Percentiles rank a stretch among this genome's conserved stretches.
Evolutionary conservation across 2,888 invertebrate genomes (phyloP).

Genomic region (Pediacus dermestoides): DNA sequence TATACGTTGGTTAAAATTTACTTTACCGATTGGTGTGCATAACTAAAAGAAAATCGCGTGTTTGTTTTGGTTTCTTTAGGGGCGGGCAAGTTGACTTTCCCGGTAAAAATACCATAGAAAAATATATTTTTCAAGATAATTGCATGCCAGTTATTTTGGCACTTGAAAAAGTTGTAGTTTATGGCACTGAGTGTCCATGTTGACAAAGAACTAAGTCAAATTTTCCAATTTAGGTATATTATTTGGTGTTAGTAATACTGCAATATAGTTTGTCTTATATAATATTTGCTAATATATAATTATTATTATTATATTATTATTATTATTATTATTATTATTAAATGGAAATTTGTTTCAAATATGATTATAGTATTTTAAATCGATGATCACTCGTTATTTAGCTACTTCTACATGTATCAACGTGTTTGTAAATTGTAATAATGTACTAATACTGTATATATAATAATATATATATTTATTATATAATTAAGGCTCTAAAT

Average conservation of each 20-base stretch:
- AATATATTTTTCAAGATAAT: no score
- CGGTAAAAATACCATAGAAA: conserved; percentile 3
- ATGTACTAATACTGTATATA: conserved; percentile 42
- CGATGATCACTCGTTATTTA: conserved; percentile 17
- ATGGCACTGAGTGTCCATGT: no score
- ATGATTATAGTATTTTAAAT: conserved; percentile 36
- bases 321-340: background rate
- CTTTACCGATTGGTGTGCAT: no score
- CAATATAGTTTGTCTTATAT: conserved; percentile 6
- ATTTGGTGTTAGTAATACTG: conserved; percentile 23
- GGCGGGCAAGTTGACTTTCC: no score
- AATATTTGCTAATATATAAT: conserved; percentile 7
- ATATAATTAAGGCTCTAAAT: conserved; percentile 43
- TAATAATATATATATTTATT: conserved; percentile 40
- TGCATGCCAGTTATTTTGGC: no score
- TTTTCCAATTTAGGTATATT: no score
- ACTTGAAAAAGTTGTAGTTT: no score
- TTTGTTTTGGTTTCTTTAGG: no score
- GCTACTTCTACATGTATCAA: conserved; percentile 4
- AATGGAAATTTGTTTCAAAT: conserved; percentile 15
- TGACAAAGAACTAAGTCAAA: no score
- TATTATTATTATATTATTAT: background rate
- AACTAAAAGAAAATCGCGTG: no score
- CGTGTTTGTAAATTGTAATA: conserved; percentile 18
- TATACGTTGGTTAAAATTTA: no score